Evolutionary conservation across 2,797 vertebrate genomes (phyloP).

Genomic region (Crenichthys baileyi): DNA sequence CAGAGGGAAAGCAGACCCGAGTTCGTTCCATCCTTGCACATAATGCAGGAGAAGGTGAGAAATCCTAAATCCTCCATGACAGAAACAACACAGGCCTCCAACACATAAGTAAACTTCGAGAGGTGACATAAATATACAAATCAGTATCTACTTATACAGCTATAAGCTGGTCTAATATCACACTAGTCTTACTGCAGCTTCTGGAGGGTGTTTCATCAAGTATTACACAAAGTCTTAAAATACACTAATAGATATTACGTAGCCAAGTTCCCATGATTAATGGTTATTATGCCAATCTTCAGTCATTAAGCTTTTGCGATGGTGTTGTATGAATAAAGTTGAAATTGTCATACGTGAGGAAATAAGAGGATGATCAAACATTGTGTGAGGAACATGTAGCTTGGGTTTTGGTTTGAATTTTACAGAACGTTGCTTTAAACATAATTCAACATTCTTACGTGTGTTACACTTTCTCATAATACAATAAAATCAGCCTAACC

Average conservation of each 20-base stretch:
- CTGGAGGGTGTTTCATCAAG: not conserved
- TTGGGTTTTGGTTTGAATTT: too few relatives aligned
- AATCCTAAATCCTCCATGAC: not conserved
- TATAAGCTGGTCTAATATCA: not conserved
- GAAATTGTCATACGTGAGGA: not conserved
- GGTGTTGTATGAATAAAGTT: not conserved
- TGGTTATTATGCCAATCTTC: not conserved
- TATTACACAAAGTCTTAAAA: not conserved
- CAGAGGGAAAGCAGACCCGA: constrained; percentile 91
- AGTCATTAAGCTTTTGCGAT: not conserved
- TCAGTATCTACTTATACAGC: not conserved
- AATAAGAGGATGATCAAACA: too few relatives aligned
- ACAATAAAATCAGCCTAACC: not conserved
- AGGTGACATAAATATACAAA: not conserved
- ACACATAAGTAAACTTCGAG: not conserved
- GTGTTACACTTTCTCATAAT: not conserved
- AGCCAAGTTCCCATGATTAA: not conserved
- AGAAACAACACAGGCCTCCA: not conserved
- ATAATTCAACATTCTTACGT: not conserved
- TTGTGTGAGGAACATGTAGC: too few relatives aligned
- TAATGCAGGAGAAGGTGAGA: constrained; percentile 88
- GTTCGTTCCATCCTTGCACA: constrained; percentile 92
- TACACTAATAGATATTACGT: not conserved
- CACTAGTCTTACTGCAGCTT: not conserved
- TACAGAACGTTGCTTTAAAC: not conserved